Percentiles rank a stretch among this genome's conserved stretches.
Conservation (phyloP, 2,888 invertebrate genomes). For the Scelioninae gen. 2 region DNA sequence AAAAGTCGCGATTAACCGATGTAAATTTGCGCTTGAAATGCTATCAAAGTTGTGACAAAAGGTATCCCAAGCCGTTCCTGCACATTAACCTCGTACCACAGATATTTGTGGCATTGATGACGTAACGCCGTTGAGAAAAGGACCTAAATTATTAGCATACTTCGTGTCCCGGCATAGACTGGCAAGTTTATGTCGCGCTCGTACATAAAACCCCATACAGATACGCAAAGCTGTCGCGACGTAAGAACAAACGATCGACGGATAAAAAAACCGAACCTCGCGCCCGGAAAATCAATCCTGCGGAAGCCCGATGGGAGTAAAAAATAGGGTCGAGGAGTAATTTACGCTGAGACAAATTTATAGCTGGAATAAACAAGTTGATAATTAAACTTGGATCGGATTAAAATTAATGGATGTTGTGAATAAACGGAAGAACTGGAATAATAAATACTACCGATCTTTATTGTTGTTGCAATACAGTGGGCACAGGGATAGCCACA, state of each 20-base stretch:
- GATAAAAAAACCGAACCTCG: slow-evolving; percentile 49
- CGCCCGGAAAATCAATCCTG: slow-evolving; percentile 50
- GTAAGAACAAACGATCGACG: slow-evolving; percentile 53
- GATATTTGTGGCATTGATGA: slow-evolving; percentile 61
- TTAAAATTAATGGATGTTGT: no score
- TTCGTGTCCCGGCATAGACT: slow-evolving; percentile 71
- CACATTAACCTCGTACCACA: slow-evolving; percentile 62
- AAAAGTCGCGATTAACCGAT: no score
- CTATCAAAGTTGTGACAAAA: slow-evolving; percentile 24
- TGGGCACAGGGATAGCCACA: no score
- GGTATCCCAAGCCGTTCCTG: slow-evolving; percentile 35
- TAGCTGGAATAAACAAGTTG: no score
- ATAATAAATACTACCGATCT: no score
- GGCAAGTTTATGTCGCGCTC: slow-evolving; percentile 67
- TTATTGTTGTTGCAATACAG: no score
- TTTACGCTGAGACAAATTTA: no score
- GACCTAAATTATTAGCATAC: slow-evolving; percentile 69
- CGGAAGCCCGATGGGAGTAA: slow-evolving; percentile 16
- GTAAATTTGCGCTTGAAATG: no score
- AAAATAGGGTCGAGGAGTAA: slow-evolving; percentile 1
- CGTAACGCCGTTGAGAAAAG: slow-evolving; percentile 59
- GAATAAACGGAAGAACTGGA: no score
- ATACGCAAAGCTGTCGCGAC: slow-evolving; percentile 49
- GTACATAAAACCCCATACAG: slow-evolving; percentile 49
- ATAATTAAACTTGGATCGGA: no score